A percentile compares a stretch with the other conserved stretches of the same genome.
These are phyloP conservation scores for Prietella phreatophila DNA, from an alignment of 2,113 vertebrate genomes.

Conservation along the genomic window DNA sequence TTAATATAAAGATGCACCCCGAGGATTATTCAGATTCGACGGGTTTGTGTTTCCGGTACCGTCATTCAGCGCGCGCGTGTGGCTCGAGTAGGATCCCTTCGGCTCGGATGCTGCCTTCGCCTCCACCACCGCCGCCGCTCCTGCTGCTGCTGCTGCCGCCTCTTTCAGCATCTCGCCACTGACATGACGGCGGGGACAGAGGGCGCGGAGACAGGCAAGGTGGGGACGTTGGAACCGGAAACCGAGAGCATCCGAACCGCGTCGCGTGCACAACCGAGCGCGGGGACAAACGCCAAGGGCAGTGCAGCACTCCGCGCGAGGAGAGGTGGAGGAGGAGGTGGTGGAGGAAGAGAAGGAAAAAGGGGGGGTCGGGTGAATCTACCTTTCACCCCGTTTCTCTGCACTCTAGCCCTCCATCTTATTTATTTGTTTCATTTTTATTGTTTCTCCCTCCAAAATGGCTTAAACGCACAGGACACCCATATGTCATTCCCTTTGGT, in stretches of 20 bases:
- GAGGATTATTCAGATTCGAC: neutral
- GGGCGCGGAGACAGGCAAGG: constrained; percentile 64
- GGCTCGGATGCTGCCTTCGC: neutral
- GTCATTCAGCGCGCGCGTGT: constrained; percentile 8
- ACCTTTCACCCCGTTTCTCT: constrained; percentile 43
- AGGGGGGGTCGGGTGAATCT: constrained; percentile 59
- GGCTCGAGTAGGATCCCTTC: constrained; percentile 46
- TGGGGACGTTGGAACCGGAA: constrained; percentile 67
- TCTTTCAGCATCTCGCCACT: constrained; percentile 57
- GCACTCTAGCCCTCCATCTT: neutral
- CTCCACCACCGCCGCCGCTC: too few species aligned
- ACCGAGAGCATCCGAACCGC: constrained; percentile 41
- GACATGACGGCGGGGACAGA: constrained; percentile 76
- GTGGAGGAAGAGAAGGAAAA: constrained; percentile 40
- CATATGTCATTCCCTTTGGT: neutral
- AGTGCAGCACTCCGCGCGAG: constrained; percentile 74
- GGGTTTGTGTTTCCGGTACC: neutral
- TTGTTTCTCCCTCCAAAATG: neutral
- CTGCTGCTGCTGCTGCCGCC: too few species aligned
- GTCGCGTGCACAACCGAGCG: constrained; percentile 66
- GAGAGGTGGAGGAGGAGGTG: constrained; percentile 60
- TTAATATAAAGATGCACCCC: constrained; percentile 1
- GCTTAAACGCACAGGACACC: neutral
- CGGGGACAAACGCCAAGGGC: constrained; percentile 76
- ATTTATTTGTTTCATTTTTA: neutral